Evolutionary conservation across 1,140 invertebrate species (phyloP).

Genomic region (Colletes gigas): DNA sequence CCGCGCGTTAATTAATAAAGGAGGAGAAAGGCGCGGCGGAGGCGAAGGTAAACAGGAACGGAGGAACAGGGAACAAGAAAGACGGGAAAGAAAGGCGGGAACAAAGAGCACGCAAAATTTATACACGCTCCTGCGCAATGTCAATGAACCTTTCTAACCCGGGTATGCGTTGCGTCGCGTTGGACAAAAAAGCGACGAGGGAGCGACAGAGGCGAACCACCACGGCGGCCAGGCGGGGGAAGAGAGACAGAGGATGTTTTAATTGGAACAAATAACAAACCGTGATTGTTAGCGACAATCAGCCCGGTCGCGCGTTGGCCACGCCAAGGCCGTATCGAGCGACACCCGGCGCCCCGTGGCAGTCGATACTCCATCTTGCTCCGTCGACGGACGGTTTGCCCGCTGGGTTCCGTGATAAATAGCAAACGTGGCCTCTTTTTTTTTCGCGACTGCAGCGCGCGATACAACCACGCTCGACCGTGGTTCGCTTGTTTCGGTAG

Average conservation of each 20-base stretch:
- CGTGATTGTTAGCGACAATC: constrained; percentile 57
- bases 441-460: background rate
- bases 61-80: background rate
- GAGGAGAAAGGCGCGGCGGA: background rate
- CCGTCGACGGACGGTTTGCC: too few relatives aligned
- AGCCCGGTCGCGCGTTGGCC: constrained; percentile 28
- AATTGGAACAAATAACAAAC: constrained; percentile 64
- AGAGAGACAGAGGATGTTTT: constrained; percentile 51
- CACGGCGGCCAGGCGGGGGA: background rate
- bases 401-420: background rate
- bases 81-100: constrained; percentile 21
- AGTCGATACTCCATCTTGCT: background rate
- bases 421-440: background rate
- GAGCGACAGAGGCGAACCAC: constrained; percentile 1
- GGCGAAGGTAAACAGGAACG: constrained; percentile 1
- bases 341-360: constrained; percentile 7
- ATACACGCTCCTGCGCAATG: constrained; percentile 41
- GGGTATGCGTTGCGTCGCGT: constrained; percentile 9
- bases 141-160: constrained; percentile 46
- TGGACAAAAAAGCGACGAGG: constrained; percentile 8
- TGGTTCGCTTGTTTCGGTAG: background rate
- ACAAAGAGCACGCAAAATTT: constrained; percentile 44
- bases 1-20: constrained; percentile 41
- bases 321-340: constrained; percentile 9
- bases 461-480: background rate